Evolutionary conservation across 2,797 vertebrate species (phyloP).

Genomic region (Pelobates cultripes): DNA sequence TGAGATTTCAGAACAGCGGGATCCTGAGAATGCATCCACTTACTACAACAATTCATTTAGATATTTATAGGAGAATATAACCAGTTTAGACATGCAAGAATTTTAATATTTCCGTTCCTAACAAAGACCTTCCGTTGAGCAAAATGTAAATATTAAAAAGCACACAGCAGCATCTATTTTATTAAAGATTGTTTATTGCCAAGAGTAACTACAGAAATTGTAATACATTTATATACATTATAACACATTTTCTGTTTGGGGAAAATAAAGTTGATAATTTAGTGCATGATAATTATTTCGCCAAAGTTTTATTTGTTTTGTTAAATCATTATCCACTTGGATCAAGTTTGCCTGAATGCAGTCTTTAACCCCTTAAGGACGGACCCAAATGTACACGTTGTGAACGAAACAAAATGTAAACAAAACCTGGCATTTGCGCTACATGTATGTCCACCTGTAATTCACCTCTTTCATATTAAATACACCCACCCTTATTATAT

Average conservation of each 20-base stretch:
- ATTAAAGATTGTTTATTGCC: conserved; percentile 8
- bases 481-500: too few species aligned
- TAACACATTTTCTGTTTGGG: conserved; percentile 7
- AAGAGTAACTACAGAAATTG: conserved; percentile 23
- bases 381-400: too few species aligned
- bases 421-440: too few species aligned
- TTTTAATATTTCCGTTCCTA: conserved; percentile 19
- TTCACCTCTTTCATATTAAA: too few species aligned
- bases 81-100: conserved; percentile 3
- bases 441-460: too few species aligned
- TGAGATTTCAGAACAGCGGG: conserved; percentile 28
- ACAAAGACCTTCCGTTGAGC: conserved; percentile 9
- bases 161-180: background rate
- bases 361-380: too few species aligned
- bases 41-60: conserved; percentile 30
- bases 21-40: conserved; percentile 25
- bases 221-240: background rate
- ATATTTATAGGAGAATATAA: conserved; percentile 31
- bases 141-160: conserved; percentile 14
- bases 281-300: background rate
- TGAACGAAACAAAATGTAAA: too few species aligned
- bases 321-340: background rate
- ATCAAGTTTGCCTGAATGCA: background rate
- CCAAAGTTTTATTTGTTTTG: background rate
- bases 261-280: background rate